Evolutionary conservation across 2,113 vertebrate species (phyloP), one percentile per base, ranked within the genome.

Genomic region (Tachuris rubrigastra): DNA sequence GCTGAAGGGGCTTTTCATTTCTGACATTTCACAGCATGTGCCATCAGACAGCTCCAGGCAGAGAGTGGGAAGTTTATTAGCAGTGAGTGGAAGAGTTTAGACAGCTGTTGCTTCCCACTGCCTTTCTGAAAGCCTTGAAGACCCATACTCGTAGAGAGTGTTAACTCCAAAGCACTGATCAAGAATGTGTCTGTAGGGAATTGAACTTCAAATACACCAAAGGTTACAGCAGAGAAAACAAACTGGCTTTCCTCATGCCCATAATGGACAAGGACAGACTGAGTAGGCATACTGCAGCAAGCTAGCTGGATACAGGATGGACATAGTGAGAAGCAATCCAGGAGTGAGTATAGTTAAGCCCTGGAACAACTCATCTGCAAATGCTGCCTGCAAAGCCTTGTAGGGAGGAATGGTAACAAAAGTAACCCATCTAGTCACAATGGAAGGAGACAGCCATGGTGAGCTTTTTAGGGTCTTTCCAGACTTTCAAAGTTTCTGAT

Each of bases 331-430:
- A 81, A 85, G 33, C 10, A 67, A 25, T 46, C 19, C 12, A 44
- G 28, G 17, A 52, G 14, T 0, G 0, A 82, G 35, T 8, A n/a
- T 1, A 10, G 15, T 0, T 0, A 77, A 74, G 28, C 12, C 25
- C 37, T 55, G 23, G 25, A 82, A 63, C 16, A 55, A 27, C 16
- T 31, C 33, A 59, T 12, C 25, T 53, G 20, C 41, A 80, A 87
- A 79, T 21, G 12, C 49, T 60, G 35, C 41, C 27, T 60, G 39
- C 20, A 62, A 85, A 88, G 8, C 24, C 24, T 50, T 2, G 0
- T 17, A 13, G 0, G 0, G 37, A 56, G 20, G 19, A 2, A 39
- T 7, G 6, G 23, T 9, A 65, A 85, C 9, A 73, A 35, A 73
- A 76, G 17, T 46, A 68, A 73, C 14, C 13, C 8, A 3, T 41